Evolutionary conservation across 2,113 vertebrate genomes (phyloP).

Genomic region (Galemys pyrenaicus): DNA sequence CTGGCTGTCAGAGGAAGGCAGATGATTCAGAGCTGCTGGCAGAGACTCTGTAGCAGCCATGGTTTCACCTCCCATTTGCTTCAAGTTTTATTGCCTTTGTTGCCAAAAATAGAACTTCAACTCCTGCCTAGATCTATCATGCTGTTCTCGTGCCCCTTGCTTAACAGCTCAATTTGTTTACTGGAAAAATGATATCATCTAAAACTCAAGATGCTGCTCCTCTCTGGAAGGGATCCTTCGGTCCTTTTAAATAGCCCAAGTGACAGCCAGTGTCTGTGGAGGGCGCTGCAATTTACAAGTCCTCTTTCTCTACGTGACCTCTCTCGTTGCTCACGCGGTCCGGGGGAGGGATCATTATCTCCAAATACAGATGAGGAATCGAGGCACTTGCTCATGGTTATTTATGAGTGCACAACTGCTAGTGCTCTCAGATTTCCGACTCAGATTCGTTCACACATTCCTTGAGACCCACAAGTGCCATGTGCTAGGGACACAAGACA

Average conservation of each 20-base stretch:
- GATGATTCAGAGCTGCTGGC: slow-evolving; percentile 25
- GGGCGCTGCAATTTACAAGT: not conserved
- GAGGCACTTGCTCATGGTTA: not conserved
- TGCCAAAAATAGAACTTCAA: slow-evolving; percentile 67
- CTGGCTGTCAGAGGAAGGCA: slow-evolving; percentile 56
- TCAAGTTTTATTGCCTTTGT: slow-evolving; percentile 64
- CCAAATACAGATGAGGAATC: not conserved
- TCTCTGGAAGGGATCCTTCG: not conserved
- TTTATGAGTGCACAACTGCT: not conserved
- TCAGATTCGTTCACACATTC: not conserved
- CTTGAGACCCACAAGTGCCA: not conserved
- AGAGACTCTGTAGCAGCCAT: not conserved
- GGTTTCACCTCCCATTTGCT: slow-evolving; percentile 59
- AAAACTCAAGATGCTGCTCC: slow-evolving; percentile 36
- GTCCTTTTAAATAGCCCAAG: not conserved
- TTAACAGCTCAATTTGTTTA: slow-evolving; percentile 51
- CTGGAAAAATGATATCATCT: slow-evolving; percentile 19
- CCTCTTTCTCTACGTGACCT: not conserved
- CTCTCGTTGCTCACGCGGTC: not conserved
- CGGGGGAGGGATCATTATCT: not conserved
- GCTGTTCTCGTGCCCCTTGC: slow-evolving; percentile 37
- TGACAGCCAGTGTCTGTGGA: not conserved
- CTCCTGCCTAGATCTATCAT: slow-evolving; percentile 43
- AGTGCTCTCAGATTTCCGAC: not conserved
- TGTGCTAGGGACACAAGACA: not conserved